These are phyloP conservation scores for Leptinotarsa haldemani DNA, from an alignment of 2,888 invertebrate genomes.

Conservation along the genomic window DNA sequence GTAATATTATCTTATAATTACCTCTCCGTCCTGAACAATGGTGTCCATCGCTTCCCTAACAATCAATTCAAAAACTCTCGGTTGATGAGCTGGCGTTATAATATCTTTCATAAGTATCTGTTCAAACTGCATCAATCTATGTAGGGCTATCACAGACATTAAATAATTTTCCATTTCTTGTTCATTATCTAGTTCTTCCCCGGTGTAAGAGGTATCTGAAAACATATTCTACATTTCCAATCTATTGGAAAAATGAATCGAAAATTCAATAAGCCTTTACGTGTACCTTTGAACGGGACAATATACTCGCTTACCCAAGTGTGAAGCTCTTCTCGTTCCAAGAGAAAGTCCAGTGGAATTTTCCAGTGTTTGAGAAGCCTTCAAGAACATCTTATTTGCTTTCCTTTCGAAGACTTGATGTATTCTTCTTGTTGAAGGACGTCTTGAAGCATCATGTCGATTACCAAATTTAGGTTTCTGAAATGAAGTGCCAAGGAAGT, in stretches of 20 bases:
- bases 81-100: slow-evolving; percentile 83
- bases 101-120: slow-evolving; percentile 85
- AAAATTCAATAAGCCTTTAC: not conserved
- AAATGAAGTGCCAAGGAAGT: slow-evolving; percentile 45
- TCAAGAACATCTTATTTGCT: slow-evolving; percentile 85
- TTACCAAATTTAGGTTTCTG: slow-evolving; percentile 78
- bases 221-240: slow-evolving; percentile 21
- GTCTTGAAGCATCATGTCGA: slow-evolving; percentile 81
- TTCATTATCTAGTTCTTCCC: slow-evolving; percentile 76
- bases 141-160: slow-evolving; percentile 83
- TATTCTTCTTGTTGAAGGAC: slow-evolving; percentile 83
- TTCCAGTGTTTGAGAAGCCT: slow-evolving; percentile 85
- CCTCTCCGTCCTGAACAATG: slow-evolving; percentile 89
- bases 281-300: not conserved
- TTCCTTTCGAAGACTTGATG: slow-evolving; percentile 86
- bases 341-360: slow-evolving; percentile 85
- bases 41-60: slow-evolving; percentile 87
- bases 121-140: slow-evolving; percentile 89
- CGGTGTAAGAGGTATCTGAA: slow-evolving; percentile 61
- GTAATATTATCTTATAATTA: slow-evolving; percentile 55
- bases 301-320: slow-evolving; percentile 58
- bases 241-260: slow-evolving; percentile 1
- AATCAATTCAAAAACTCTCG: slow-evolving; percentile 85
- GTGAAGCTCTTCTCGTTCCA: slow-evolving; percentile 73
- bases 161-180: slow-evolving; percentile 88